Percentiles rank a stretch among this genome's conserved stretches.
phyloP scores from a whole-genome alignment of 2,888 invertebrate species.

The Rhingia rostrata region DNA sequence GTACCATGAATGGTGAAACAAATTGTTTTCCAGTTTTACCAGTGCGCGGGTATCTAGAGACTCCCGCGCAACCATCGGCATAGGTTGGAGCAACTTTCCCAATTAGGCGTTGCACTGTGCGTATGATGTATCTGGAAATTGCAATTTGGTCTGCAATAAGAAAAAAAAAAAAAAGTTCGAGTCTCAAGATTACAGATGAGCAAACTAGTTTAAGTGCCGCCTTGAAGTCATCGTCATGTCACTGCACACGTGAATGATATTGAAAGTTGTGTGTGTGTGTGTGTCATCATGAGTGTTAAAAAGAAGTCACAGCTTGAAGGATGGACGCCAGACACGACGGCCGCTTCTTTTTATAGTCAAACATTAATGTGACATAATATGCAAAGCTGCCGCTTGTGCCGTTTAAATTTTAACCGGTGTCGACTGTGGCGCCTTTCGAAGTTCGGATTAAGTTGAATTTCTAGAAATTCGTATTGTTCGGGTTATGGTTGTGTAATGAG shows the following conservation, averaged over 20 bases:
- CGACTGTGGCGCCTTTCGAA: slow-evolving; percentile 10
- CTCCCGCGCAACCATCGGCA: slow-evolving; percentile 18
- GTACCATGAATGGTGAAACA: neutral
- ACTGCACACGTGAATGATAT: slow-evolving; percentile 56
- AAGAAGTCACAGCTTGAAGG: slow-evolving; percentile 37
- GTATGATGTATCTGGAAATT: neutral
- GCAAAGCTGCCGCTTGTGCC: slow-evolving; percentile 40
- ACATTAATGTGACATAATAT: slow-evolving; percentile 68
- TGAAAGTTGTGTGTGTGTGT: slow-evolving; percentile 40
- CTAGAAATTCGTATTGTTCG: slow-evolving; percentile 9
- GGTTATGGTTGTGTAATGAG: slow-evolving; percentile 6
- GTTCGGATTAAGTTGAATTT: slow-evolving; percentile 22
- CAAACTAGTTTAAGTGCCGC: slow-evolving; percentile 44
- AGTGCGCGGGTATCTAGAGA: neutral
- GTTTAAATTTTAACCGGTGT: slow-evolving; percentile 39
- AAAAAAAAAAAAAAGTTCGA: neutral
- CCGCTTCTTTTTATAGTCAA: slow-evolving; percentile 35
- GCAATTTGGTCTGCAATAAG: neutral
- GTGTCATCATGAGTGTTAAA: slow-evolving; percentile 5
- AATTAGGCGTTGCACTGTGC: slow-evolving; percentile 4
- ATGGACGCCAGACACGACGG: slow-evolving; percentile 17
- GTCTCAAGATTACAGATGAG: slow-evolving; percentile 42
- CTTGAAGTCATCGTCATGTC: slow-evolving; percentile 47
- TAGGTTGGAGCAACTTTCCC: slow-evolving; percentile 27
- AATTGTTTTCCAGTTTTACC: slow-evolving; percentile 26